Base-by-base conservation (phyloP, 2,797 vertebrate species). In the Microctenopoma steveboyesi region DNA sequence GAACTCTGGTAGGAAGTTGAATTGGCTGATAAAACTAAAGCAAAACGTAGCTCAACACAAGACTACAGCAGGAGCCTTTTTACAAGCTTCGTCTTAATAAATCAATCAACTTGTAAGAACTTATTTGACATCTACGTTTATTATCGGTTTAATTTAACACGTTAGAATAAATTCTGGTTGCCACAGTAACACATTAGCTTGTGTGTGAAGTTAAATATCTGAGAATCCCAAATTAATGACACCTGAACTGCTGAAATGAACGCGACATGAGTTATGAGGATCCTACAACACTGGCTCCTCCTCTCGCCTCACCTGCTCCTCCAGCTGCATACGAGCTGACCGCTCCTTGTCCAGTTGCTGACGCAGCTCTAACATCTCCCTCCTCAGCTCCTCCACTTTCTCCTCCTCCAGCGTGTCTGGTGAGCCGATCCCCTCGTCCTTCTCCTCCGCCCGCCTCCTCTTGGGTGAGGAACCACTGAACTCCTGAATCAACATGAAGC, bases 391-490 rank as follows among this genome's bases (percentile, higher is more conserved):
- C 63, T 93, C 0, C 76, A 89, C 87, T 28, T 88, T 91, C 79
- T 92, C 91, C 52, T 93, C 92, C 64, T 92, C 91, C 72, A 91
- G 70, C 1, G 81, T 79, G 67, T 92, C 89, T 1, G 87, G 89
- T 66, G 89, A 98, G 30, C 96, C 96, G 0, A 98, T 98, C 5
- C 96, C 96, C 78, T 98, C 96, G 0, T 98, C 96, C 67, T 97
- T 97, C 85, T 98, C 96, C 73, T 98, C 96, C 0, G 90, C 90
- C 72, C 92, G 85, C 88, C 88, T 91, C 76, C 91, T 89, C 82
- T 97, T 97, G 0, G 96, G 96, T 2, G 96, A 97, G 1, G 96
- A 96, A 73, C 96, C 95, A 0, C 95, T 96, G 73, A 96, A 95
- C 85, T 97, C 96, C 96, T 98, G 86, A 0, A 42, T 28, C 2